Evolutionary conservation across 2,888 invertebrate genomes (phyloP), one percentile per base, ranked within the genome.

Genomic region (Eupelmus urozonus): DNA sequence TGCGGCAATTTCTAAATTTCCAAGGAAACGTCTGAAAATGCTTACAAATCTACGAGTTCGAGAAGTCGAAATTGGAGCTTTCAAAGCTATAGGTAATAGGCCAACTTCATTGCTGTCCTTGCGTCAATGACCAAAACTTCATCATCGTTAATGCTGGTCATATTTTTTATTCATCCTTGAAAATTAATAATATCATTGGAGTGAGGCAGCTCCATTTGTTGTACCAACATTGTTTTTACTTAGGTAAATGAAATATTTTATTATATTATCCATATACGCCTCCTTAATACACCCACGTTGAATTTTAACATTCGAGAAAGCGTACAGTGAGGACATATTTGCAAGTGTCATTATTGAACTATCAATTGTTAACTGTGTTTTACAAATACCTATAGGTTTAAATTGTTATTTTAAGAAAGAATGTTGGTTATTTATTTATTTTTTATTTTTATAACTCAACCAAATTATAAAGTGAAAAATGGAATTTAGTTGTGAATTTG

Each of bases 131-230:
- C 70, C 20, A 23, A 53, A 70, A 53, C 20, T 74, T 40, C 16
- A 53, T 45, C 16, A 16, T 67, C n/a, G 55, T 40, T 78, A 45
- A 29, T 65, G 25, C 51, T 67, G 23, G 57, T 62, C 66, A 55
- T 60, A 75, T 42, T 71, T 67, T 53, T 75, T 57, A 60, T 49
- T 72, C 53, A 72, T 55, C 77, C 77, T 72, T 72, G 72, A 55
- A 67, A 77, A 67, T 72, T 72, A 59, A 53, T 49, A 72, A 60
- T 62, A 77, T 72, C 59, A 45, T 72, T 66, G 45, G 51, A 55
- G 29, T 53, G 34, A 45, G 40, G 59, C n/a, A 53, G 3, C 27
- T 34, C 20, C 29, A 45, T 77, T 62, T 67, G 4, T 45, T 45
- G 40, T 13, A 60, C 7, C 20, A 4, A 2, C 5, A 55, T 60